phyloP scores from a whole-genome alignment of 2,888 invertebrate species.

The Hypsopygia costalis region DNA sequence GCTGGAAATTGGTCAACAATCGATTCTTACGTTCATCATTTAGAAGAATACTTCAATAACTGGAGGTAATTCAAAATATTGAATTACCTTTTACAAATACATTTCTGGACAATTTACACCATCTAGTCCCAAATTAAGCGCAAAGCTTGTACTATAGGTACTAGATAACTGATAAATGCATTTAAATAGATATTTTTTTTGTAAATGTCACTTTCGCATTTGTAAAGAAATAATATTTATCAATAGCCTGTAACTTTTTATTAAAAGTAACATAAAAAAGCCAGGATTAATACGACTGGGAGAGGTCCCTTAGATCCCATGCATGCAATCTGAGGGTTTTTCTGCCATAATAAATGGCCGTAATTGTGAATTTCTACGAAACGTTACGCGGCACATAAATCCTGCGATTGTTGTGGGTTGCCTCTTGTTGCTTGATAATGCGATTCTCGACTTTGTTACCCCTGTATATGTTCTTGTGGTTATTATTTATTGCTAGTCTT shows the following conservation, averaged over 20 bases:
- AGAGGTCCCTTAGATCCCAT: conserved; percentile 12
- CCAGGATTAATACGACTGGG: conserved; percentile 8
- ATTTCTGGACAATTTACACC: too few relatives aligned
- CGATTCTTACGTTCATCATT: too few relatives aligned
- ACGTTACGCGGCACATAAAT: conserved; percentile 21
- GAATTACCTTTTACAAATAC: too few relatives aligned
- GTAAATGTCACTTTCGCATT: too few relatives aligned
- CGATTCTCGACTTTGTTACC: conserved; percentile 12
- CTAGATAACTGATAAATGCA: too few relatives aligned
- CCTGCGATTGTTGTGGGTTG: conserved; percentile 15
- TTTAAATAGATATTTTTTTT: too few relatives aligned
- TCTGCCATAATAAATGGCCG: conserved; percentile 31
- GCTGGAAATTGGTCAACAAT: not conserved
- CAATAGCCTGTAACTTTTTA: conserved; percentile 3
- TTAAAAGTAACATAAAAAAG: conserved; percentile 7
- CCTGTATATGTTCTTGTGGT: not conserved
- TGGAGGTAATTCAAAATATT: too few relatives aligned
- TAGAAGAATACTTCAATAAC: too few relatives aligned
- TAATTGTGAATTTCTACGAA: conserved; percentile 26
- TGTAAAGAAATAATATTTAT: too few relatives aligned
- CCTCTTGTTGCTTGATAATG: conserved; percentile 17
- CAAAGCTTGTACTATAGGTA: too few relatives aligned
- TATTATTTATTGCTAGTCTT: not conserved
- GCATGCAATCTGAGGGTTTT: conserved; percentile 28
- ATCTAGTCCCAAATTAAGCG: too few relatives aligned